Percentiles rank a stretch among this genome's conserved stretches.
phyloP scores from a whole-genome alignment of 2,888 invertebrate genomes.

The Caenorhabditis wallacei region DNA sequence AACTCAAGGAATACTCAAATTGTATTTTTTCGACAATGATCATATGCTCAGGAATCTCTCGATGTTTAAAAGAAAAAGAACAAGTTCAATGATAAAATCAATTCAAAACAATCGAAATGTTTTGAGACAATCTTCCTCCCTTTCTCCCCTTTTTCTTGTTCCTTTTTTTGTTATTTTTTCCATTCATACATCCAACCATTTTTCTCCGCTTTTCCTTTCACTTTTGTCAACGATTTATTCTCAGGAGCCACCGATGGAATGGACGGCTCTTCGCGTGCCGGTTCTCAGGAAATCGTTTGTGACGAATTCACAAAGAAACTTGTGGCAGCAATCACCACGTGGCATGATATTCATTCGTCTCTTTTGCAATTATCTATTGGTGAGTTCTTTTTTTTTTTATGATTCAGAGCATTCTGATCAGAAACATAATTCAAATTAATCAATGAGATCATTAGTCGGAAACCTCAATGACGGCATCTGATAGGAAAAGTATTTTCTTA shows the following conservation, averaged over 20 bases:
- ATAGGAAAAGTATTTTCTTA: no score
- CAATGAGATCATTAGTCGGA: no score
- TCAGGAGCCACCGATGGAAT: constrained; percentile 64
- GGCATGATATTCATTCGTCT: constrained; percentile 82
- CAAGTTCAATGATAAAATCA: constrained; percentile 6
- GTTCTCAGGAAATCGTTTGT: constrained; percentile 63
- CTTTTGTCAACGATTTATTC: constrained; percentile 27
- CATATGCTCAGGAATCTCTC: neutral
- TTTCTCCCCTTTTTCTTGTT: constrained; percentile 4
- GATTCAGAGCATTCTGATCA: neutral
- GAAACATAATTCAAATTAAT: no score
- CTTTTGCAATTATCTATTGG: constrained; percentile 78
- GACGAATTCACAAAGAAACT: constrained; percentile 74
- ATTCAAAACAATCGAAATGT: constrained; percentile 37
- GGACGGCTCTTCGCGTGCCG: constrained; percentile 60
- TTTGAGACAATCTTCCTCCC: constrained; percentile 37
- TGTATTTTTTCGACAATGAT: no score
- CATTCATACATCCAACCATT: constrained; percentile 24
- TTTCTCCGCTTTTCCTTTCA: neutral
- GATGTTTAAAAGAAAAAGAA: neutral
- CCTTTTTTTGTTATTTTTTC: constrained; percentile 4
- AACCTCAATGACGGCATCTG: no score
- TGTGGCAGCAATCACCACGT: constrained; percentile 82
- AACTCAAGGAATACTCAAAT: no score
- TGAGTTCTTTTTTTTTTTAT: constrained; percentile 22